Evolutionary conservation across 2,888 invertebrate species (phyloP).

Genomic region (Stictocephala bisonia): DNA sequence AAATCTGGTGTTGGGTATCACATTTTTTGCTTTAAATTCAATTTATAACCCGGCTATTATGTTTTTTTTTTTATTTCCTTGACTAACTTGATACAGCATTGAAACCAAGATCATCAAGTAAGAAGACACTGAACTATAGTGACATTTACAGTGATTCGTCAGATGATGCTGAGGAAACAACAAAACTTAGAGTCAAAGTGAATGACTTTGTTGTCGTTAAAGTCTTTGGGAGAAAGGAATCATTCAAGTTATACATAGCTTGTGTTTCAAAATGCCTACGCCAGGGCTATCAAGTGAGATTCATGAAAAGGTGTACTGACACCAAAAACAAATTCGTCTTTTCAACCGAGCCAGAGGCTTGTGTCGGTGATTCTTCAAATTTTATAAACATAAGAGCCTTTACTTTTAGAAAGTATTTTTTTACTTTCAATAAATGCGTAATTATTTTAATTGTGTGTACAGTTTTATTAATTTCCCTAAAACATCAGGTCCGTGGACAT

Average conservation of each 20-base stretch:
- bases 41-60: conserved; percentile 5
- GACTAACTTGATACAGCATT: conserved; percentile 18
- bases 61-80: conserved; percentile 24
- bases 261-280: conserved; percentile 12
- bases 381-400: conserved; percentile 4
- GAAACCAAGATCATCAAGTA: conserved; percentile 4
- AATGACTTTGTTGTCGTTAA: conserved; percentile 33
- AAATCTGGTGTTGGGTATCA: conserved; percentile 9
- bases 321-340: conserved; percentile 22
- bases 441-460: conserved; percentile 26
- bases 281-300: conserved; percentile 2
- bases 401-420: too few species aligned
- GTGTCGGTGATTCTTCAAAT: conserved; percentile 24
- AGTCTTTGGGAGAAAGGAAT: conserved; percentile 23
- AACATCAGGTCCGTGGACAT: conserved; percentile 16
- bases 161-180: conserved; percentile 21
- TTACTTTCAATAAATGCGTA: not conserved
- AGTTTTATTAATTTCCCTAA: conserved; percentile 21
- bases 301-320: conserved; percentile 31
- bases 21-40: conserved; percentile 12
- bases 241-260: conserved; percentile 23
- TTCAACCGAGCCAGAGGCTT: conserved; percentile 26
- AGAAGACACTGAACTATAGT: not conserved
- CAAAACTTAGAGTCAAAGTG: conserved; percentile 18
- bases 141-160: not conserved